Evolutionary conservation across 2,113 vertebrate species (phyloP), one percentile per base, ranked within the genome.

Genomic region (Perca schrenkii): DNA sequence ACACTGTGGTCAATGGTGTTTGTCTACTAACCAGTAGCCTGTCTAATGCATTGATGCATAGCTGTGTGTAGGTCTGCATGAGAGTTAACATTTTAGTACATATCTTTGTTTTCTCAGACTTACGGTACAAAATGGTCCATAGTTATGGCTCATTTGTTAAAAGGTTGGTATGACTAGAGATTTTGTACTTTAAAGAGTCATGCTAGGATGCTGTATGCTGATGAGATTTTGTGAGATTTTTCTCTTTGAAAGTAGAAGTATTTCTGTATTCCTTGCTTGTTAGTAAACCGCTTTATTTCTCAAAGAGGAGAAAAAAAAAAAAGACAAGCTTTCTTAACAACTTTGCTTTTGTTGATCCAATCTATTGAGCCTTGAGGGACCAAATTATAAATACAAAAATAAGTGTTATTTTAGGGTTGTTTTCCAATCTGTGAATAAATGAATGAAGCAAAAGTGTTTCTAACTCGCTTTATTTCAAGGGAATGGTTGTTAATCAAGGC

Each of bases 371-470:
- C 85, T 92, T 72, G 85, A 94, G 93, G 92, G 94, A 95, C 95
- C 95, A 96, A 95, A 91, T 82, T 34, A 82, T 92, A 56, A 6
- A 52, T 43, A 10, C 65, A 40, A 90, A 87, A 86, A 28, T 28
- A 92, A 79, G 83, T 88, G 89, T 94, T 94, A 93, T 92, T 94
- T 93, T 93, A 87, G 77, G 88, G 80, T 92, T 92, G 90, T 93
- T 95, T 94, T 92, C 69, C 83, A 94, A 93, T 92, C 90, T 92
- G 93, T 94, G 91, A 96, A 96, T 96, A 95, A 96, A 95, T 68
- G 81, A 95, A 93, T 91, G 66, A 95, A 90, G 79, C 65, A 86
- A 86, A 90, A 77, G 73, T 3, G 46, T 36, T 64, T 70, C 63
- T 77, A 50, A 34, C 17, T 62, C 15, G 43, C 36, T 34, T 93